Evolutionary conservation across 2,113 vertebrate species (phyloP), one percentile per base, ranked within the genome.

Genomic region (Amia ocellicauda): DNA sequence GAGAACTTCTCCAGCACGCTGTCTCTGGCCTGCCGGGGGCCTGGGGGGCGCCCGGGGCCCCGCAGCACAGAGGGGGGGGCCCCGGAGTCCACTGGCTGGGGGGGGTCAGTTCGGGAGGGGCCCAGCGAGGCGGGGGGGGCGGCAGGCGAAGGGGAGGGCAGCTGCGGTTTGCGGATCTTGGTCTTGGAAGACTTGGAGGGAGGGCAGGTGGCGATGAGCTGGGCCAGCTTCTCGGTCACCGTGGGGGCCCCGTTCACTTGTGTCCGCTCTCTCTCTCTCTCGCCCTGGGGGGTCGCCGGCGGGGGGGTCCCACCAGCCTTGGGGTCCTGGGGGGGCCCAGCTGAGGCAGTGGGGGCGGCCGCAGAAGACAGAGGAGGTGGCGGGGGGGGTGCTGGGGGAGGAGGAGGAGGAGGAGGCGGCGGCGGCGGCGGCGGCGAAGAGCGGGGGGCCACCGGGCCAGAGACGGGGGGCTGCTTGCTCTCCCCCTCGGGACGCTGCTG

Each of bases 191-290:
- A 94, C 91, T 98, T 99, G 66, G 93, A 85, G 59, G 94, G 93
- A 60, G 96, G 96, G 75, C 97, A 98, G 59, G 92, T 98, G 47
- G 94, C 94, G 73, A 98, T 97, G 45, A 99, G 94, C 31, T 97
- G 94, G 62, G 94, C 94, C 77, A 98, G 80, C 78, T 99, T 99
- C 69, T 98, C 95, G 23, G 94, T 95, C 42, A 98, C 93, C 0
- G 91, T 94, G 16, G 93, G 87, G 5, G 90, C 74, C 51, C 94
- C 94, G 0, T 88, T 92, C 58, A 81, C 82, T 77, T 83, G 90
- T 74, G 82, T 85, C 91, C 86, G 91, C 68, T 98, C 95, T 77
- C 91, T 92, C 71, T 80, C 80, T 85, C 87, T 72, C 31, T 88
- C 89, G 36, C 68, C 61, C 53, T 74, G 84, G 41, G 76, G 84